These are phyloP conservation scores for Branchipolynoe longqiensis DNA, from an alignment of 2,888 invertebrate genomes.

Conservation along the genomic window DNA sequence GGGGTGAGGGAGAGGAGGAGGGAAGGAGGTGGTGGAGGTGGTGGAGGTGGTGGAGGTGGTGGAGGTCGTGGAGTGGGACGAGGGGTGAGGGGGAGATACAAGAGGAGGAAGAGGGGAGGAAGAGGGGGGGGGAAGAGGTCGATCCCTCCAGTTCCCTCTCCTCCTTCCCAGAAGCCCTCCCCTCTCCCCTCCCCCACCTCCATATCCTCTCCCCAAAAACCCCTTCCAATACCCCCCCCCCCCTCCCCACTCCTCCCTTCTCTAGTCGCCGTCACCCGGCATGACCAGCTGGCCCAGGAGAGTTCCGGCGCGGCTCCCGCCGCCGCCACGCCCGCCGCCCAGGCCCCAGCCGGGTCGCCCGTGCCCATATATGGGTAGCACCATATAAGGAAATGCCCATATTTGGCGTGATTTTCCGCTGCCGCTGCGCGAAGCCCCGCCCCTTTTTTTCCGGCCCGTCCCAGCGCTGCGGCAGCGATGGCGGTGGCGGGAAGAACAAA, in stretches of 20 bases:
- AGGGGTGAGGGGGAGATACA: too few relatives aligned
- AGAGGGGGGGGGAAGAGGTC: too few relatives aligned
- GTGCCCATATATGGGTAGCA: conserved; percentile 30
- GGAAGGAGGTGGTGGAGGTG: too few relatives aligned
- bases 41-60: neutral
- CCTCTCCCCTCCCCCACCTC: neutral
- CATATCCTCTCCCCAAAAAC: neutral
- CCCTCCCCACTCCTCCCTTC: neutral
- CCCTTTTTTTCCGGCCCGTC: neutral
- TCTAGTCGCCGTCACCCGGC: neutral
- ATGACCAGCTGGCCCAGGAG: neutral
- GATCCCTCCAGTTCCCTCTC: too few relatives aligned
- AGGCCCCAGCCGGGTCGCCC: conserved; percentile 21
- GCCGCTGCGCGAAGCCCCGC: conserved; percentile 30
- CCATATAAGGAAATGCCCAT: conserved; percentile 8
- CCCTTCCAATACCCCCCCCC: neutral
- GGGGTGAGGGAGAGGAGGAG: too few relatives aligned
- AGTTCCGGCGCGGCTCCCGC: neutral
- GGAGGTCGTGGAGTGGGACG: neutral
- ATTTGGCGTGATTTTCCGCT: conserved; percentile 38
- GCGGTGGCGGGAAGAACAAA: neutral
- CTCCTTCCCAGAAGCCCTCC: neutral
- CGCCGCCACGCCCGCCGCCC: neutral
- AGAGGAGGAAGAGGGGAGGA: too few relatives aligned
- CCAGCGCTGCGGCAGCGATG: neutral